Conservation (phyloP, 2,113 vertebrate genomes). For the human (Homo sapiens) region GRCh38 chr22:36970001-36970500, state of each 20-base stretch:
- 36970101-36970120: background rate
- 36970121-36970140: background rate
- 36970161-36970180: background rate
- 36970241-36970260: background rate
- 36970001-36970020: too few relatives aligned
- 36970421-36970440: background rate
- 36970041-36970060: background rate
- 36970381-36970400: background rate
- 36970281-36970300: background rate
- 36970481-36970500: background rate
- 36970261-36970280: constrained; percentile 6
- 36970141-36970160: background rate
- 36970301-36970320: background rate
- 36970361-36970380: background rate
- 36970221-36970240: background rate
- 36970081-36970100: background rate
- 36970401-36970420: background rate
- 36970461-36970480: background rate
- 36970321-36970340: background rate
- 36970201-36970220: background rate
- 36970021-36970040: background rate
- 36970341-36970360: background rate
- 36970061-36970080: background rate
- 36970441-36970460: background rate
- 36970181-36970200: background rate